Base-by-base conservation (phyloP, 2,113 vertebrate genomes). In the Plotosus lineatus region DNA sequence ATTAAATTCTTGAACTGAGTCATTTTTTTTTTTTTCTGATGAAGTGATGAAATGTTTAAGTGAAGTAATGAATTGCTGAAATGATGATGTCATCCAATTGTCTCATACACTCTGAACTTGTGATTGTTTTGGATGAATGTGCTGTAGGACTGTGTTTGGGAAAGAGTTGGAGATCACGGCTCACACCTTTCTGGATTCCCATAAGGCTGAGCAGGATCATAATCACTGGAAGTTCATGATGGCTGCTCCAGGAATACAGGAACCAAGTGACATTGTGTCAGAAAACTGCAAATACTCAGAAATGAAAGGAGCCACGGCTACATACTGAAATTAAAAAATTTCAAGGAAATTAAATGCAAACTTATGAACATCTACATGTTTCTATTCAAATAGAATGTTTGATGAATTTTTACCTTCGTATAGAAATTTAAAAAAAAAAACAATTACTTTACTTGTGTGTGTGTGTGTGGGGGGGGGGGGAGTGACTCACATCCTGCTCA, bases 211-310 rank as follows among this genome's bases (percentile, higher is more conserved):
- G 89, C 90, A 91, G 88, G 91, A 94, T 10, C 90, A 89, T 80
- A 99, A 98, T 87, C 89, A 97, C 79, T 99, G 97, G 97, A 44
- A 94, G 46, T 75, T 98, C 66, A 91, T 95, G 74, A 96, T 94
- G 11, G 84, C 90, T 26, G 91, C 93, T 84, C 94, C 95, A 14
- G 79, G 87, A 11, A 46, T 88, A 15, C 82, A 83, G 0, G 77
- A 81, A 0, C 79, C 88, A 40, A 85, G 87, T 15, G 86, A n/a
- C 92, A 85, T 36, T 90, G 53, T 88, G 92, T 6, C 26, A 10
- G 56, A 40, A 12, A 75, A 4, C 56, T 75, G 63, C 31, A 33
- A 4, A 14, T 28, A 74, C 17, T 1, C 36, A 56, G 26, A 38
- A 4, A 26, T 2, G 40, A 17, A 8, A 26, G 65, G 4, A 66